Evolutionary conservation across 2,113 vertebrate species (phyloP), one percentile per base, ranked within the genome.

Genomic region (Hassar affinis): DNA sequence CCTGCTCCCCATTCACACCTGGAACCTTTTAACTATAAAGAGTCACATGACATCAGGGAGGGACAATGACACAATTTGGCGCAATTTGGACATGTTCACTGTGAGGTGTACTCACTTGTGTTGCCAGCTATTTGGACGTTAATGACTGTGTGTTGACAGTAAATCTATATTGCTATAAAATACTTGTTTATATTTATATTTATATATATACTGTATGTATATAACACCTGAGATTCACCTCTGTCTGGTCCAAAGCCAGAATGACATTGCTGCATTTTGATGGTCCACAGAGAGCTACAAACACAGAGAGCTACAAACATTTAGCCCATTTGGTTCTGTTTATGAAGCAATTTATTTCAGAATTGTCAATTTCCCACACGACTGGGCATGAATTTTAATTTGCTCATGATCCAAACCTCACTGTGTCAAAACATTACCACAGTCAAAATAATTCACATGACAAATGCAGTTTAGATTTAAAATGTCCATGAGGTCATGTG

Each of bases 191-290:
- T n/a, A n/a, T n/a, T n/a, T n/a, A n/a, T n/a, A n/a, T n/a, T n/a
- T n/a, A n/a, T n/a, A n/a, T n/a, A n/a, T n/a, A n/a, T n/a, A n/a
- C n/a, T n/a, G n/a, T n/a, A n/a, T n/a, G n/a, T n/a, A 47, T 47
- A 47, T 12, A 15, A 51, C 30, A 74, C 49, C 12, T 30, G 5
- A 25, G 20, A n/a, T n/a, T 71, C 15, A 68, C 54, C 15, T 33
- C 4, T 6, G 7, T 9, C 27, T 33, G 33, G 18, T 68, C 30
- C 64, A 68, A 45, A 69, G 20, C 20, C 22, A 22, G 20, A 69
- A 69, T 25, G 38, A 25, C 56, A 59, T 25, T 86, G 81, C 85
- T 84, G 68, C 85, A 81, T 81, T 52, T 77, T 83, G 69, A n/a
- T 83, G 85, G 69, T 76, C 14, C 18, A 47, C 49, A 35, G 25